Base-by-base conservation (phyloP, 2,797 vertebrate genomes). In the Cryptoblepharus egeriae region DNA sequence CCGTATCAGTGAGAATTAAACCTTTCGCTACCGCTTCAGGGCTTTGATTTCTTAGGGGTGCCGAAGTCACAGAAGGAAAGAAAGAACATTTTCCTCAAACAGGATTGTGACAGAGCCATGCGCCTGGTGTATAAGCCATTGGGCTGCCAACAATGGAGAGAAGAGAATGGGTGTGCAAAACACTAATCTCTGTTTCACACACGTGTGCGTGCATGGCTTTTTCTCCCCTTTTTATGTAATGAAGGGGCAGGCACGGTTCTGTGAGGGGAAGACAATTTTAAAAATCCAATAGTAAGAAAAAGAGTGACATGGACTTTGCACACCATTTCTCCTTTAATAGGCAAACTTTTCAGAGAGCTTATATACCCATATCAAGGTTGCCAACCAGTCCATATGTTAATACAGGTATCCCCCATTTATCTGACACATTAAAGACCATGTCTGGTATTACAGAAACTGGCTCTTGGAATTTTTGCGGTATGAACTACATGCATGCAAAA, bases 1-100 rank as follows among this genome's bases (percentile, higher is more conserved):
- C 71, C 72, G 71, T 65, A 82, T 83, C 80, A 84, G 42, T 0
- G 3, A 79, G 22, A 30, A 83, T 74, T 52, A 90, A 92, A 81
- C 64, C 68, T 76, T 84, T 80, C 60, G 81, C 74, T 80, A 80
- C 28, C 70, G 70, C 0, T 0, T 78, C 83, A 1, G 6, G 1
- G 39, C 0, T 11, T 1, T 7, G 37, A 76, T 82, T 88, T 87
- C 85, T 88, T 89, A 92, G 73, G 20, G 85, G 87, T n/a, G 80
- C 37, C 65, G 75, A 77, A 39, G 45, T 61, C 58, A 52, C 61
- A 80, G 32, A 82, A 28, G 24, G 16, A 16, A 57, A 28, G 16
- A 24, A 64, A n/a, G 26, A 58, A 16, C 32, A 10, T 49, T 82
- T 49, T 83, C 70, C 60, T 67, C 61, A 45, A 35, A 74, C 6